These are phyloP conservation scores for Lucinisca nassula DNA, from an alignment of 2,888 invertebrate species.

Conservation along the genomic window DNA sequence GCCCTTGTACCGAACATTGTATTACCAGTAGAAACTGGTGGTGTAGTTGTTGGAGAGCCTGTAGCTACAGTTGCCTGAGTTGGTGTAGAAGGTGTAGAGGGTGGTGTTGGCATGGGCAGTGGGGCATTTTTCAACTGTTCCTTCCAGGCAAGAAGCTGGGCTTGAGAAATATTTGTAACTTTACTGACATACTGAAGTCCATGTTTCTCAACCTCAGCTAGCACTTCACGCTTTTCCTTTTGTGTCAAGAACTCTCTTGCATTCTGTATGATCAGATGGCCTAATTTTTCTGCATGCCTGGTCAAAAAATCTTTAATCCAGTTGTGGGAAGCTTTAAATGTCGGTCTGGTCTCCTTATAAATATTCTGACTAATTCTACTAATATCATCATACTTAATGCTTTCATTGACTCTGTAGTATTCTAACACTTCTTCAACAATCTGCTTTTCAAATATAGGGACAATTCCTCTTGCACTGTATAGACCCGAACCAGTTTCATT, in stretches of 20 bases:
- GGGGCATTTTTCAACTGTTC: neutral
- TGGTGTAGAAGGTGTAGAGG: neutral
- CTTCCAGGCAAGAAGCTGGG: slow-evolving; percentile 3
- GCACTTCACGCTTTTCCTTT: slow-evolving; percentile 59
- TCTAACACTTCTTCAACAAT: slow-evolving; percentile 59
- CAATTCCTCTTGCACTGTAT: slow-evolving; percentile 49
- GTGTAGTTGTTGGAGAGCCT: neutral
- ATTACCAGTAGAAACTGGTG: neutral
- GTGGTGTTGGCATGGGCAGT: neutral
- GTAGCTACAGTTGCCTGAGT: neutral
- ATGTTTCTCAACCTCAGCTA: slow-evolving; percentile 67
- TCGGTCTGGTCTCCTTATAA: slow-evolving; percentile 62
- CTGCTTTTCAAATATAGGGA: slow-evolving; percentile 61
- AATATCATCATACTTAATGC: slow-evolving; percentile 67
- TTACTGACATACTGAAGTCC: slow-evolving; percentile 64
- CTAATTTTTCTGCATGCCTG: slow-evolving; percentile 50
- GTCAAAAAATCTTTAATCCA: slow-evolving; percentile 66
- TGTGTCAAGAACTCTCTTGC: slow-evolving; percentile 51
- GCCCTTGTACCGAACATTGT: neutral
- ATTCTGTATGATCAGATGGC: slow-evolving; percentile 56
- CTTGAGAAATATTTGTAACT: slow-evolving; percentile 54
- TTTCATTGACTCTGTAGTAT: slow-evolving; percentile 49
- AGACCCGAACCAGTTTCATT: slow-evolving; percentile 5
- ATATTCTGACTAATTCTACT: slow-evolving; percentile 49
- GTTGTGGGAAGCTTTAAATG: slow-evolving; percentile 68